Conservation (phyloP, 1,140 invertebrate species). For the Solen grandis region DNA sequence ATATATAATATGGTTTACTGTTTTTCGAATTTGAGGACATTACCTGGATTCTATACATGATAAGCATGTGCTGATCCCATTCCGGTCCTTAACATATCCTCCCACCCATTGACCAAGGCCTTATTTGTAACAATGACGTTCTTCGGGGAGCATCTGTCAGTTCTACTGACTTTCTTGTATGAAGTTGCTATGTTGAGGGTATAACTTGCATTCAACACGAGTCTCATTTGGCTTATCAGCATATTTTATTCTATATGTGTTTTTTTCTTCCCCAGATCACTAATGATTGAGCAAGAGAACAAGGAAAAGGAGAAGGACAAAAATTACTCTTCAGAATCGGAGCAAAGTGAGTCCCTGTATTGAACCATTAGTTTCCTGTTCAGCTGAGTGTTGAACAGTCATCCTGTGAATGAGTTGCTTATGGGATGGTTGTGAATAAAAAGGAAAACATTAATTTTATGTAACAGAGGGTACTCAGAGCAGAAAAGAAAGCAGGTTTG, state of each 20-base stretch:
- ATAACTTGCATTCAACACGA: neutral
- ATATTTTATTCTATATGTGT: neutral
- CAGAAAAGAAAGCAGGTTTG: no score
- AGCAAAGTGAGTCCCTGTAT: conserved; percentile 64
- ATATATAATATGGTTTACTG: no score
- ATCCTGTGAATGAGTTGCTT: no score
- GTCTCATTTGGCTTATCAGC: neutral
- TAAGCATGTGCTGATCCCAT: no score
- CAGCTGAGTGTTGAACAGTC: no score
- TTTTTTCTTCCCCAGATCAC: conserved; percentile 71
- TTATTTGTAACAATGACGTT: neutral
- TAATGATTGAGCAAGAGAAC: conserved; percentile 79
- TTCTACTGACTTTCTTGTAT: neutral
- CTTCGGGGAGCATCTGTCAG: neutral
- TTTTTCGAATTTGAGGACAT: no score
- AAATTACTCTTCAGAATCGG: conserved; percentile 58
- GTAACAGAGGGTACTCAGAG: no score
- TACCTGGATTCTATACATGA: no score
- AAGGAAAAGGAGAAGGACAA: conserved; percentile 77
- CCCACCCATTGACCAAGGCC: neutral
- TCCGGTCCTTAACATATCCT: no score
- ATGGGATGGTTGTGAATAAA: neutral
- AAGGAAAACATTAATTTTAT: neutral
- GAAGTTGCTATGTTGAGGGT: neutral
- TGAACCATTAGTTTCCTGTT: no score